A percentile compares a stretch with the other conserved stretches of the same genome.
phyloP scores from a whole-genome alignment of 92 coral and sea anemone genomes.

The Palythoa heliodiscus region DNA sequence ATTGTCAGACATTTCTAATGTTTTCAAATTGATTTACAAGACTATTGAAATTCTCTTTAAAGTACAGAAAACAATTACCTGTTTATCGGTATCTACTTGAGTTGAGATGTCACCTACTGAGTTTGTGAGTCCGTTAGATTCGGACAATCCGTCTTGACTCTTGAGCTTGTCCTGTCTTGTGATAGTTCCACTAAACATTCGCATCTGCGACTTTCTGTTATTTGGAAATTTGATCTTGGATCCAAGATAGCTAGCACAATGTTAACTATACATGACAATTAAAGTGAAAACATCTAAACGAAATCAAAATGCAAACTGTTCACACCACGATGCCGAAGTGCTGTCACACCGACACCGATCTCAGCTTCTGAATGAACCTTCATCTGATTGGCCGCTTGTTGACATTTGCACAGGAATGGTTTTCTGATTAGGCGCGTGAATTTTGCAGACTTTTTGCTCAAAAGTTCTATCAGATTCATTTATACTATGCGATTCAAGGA shows the following conservation, averaged over 20 bases:
- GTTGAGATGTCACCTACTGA: conserved; percentile 31
- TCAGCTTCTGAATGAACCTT: conserved; percentile 42
- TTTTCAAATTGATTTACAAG: conserved; percentile 36
- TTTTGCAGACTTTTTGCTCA: conserved; percentile 41
- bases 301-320: conserved; percentile 44
- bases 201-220: conserved; percentile 32
- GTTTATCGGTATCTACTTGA: conserved; percentile 31
- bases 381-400: conserved; percentile 49
- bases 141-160: conserved; percentile 25
- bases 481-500: too few species aligned
- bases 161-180: conserved; percentile 3
- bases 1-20: conserved; percentile 34
- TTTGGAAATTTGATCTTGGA: conserved; percentile 35
- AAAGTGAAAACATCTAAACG: conserved; percentile 38
- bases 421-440: conserved; percentile 48
- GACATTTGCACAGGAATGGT: conserved; percentile 41
- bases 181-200: conserved; percentile 34
- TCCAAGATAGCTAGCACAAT: conserved; percentile 33
- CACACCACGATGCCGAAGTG: conserved; percentile 47
- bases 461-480: conserved; percentile 24
- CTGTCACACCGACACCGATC: conserved; percentile 45
- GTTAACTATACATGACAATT: too few species aligned
- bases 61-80: conserved; percentile 28
- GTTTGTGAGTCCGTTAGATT: conserved; percentile 42
- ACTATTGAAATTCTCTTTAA: conserved; percentile 26